Base-by-base conservation (phyloP, 2,113 vertebrate species). In the Corythornis madagascariensis region DNA sequence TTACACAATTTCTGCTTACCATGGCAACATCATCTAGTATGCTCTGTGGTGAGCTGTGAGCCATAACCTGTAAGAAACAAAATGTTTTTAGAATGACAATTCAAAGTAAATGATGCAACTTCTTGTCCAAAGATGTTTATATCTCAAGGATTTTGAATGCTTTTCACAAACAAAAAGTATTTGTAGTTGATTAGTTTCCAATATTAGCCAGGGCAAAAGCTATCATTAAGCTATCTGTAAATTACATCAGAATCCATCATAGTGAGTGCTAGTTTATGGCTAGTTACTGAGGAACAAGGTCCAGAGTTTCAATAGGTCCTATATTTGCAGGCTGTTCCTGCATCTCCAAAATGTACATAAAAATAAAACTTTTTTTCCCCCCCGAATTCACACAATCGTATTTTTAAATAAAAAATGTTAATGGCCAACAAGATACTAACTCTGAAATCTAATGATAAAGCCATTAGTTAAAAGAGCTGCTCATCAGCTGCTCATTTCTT, bases 1-100 rank as follows among this genome's bases (percentile, higher is more conserved):
- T 77, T 59, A 69, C 24, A 47, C 35, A 93, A 71, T 80, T 92
- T 66, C 75, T 89, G 97, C 99, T 99, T 97, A 99, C 99, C 99
- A 99, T 99, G 56, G 99, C 99, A 96, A 99, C 99, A 94, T 99
- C 99, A 96, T 99, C 99, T 97, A 99, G 96, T 96, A 99, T 99
- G 92, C 98, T 98, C 94, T 99, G 99, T 31, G 99, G 99, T 72
- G 98, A 98, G 95, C 99, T 99, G 97, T 99, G 99, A 95, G 99
- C 99, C 99, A 99, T 99, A 96, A 99, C 99, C 99, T 99, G 97
- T 89, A 92, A 94, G 13, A 96, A 92, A 96, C 2, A 80, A 76
- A 78, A 40, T 9, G 15, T 11, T 82, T 59, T 95, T n/a, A 93
- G 21, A 71, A 61, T 69, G 56, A 75, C 88, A 92, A 91, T 10